These are phyloP conservation scores for Pocillopora damicornis DNA, from an alignment of 64 coral and sea anemone species.

Conservation along the genomic window DNA sequence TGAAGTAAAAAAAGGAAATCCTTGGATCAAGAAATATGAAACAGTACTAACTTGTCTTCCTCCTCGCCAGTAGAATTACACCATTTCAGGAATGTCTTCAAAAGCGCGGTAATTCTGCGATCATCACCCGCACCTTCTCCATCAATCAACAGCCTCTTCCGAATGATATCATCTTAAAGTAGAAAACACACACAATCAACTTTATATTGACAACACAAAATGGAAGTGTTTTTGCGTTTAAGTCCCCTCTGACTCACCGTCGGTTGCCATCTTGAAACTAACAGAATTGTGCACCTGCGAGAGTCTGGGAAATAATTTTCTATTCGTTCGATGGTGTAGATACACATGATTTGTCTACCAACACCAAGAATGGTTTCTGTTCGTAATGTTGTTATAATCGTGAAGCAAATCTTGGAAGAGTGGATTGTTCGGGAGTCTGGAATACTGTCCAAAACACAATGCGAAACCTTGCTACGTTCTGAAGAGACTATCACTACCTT, in stretches of 20 bases:
- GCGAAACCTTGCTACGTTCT: not conserved
- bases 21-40: too few relatives aligned
- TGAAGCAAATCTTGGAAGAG: conserved; percentile 1
- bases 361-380: not conserved
- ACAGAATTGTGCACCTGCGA: not conserved
- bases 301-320: not conserved
- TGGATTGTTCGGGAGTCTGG: not conserved
- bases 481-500: not conserved
- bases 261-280: conserved; percentile 67
- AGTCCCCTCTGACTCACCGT: conserved; percentile 40
- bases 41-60: conserved; percentile 65
- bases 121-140: conserved; percentile 94
- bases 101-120: conserved; percentile 78
- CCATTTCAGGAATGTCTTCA: conserved; percentile 96
- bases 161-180: conserved; percentile 85
- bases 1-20: too few relatives aligned
- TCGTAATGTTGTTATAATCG: not conserved
- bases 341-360: not conserved
- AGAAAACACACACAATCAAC: not conserved
- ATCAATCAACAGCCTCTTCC: conserved; percentile 86
- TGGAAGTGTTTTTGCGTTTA: too few relatives aligned
- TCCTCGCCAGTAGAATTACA: conserved; percentile 63
- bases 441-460: not conserved
- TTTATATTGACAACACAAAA: not conserved
- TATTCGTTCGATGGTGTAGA: not conserved